A percentile compares a stretch with the other conserved stretches of the same genome.
These are phyloP conservation scores for Cacatua alba DNA, from an alignment of 2,113 vertebrate genomes.

Conservation along the genomic window DNA sequence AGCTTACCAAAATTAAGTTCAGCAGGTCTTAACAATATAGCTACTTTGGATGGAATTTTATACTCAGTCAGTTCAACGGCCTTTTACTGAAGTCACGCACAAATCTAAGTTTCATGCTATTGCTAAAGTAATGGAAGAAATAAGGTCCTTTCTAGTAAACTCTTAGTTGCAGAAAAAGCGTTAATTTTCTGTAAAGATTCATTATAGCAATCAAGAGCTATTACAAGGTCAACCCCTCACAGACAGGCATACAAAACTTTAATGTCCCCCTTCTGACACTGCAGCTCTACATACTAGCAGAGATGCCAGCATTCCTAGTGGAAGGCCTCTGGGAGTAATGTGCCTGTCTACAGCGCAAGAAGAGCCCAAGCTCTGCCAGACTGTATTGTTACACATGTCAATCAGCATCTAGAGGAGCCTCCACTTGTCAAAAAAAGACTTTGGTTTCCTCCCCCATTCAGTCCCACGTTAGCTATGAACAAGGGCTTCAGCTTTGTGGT, in stretches of 20 bases:
- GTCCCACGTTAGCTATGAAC: background rate
- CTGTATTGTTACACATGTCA: rapidly evolving
- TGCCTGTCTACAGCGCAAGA: background rate
- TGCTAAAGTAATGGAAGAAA: background rate
- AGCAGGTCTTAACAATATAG: background rate
- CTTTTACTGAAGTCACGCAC: background rate
- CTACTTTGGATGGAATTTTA: background rate
- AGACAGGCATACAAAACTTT: background rate
- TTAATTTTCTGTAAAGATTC: background rate
- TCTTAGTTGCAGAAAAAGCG: background rate
- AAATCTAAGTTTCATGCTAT: background rate
- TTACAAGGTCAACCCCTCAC: background rate
- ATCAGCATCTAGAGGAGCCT: background rate
- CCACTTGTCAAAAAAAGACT: background rate
- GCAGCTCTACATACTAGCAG: background rate
- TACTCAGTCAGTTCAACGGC: background rate
- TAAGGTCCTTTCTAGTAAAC: background rate
- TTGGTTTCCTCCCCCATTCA: background rate
- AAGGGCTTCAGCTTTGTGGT: background rate
- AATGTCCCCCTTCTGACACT: background rate
- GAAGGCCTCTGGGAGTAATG: background rate
- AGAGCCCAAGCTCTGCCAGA: background rate
- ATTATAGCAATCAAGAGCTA: background rate
- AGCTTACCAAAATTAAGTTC: background rate
- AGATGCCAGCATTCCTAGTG: background rate